A percentile compares a stretch with the other conserved stretches of the same genome.
Evolutionary conservation across 1,140 invertebrate genomes (phyloP).

Genomic region (Diorhabda elongata): DNA sequence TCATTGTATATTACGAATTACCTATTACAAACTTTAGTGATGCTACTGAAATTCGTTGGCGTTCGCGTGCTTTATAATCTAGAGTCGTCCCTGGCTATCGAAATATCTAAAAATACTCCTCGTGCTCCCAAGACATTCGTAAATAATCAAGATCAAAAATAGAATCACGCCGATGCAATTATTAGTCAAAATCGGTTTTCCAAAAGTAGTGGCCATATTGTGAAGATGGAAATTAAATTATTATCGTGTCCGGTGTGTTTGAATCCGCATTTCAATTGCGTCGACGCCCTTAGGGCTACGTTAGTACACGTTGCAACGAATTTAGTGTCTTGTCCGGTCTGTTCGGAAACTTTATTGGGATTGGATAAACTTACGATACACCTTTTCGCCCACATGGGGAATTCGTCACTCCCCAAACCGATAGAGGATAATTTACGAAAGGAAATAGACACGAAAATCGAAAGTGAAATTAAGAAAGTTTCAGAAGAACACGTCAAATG

Average conservation of each 20-base stretch:
- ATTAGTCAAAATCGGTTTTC: not conserved
- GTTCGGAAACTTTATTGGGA: constrained; percentile 66
- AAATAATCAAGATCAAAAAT: constrained; percentile 11
- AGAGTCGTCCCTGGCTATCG: not conserved
- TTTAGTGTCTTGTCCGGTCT: constrained; percentile 69
- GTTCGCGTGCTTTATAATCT: too few relatives aligned
- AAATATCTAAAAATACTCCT: constrained; percentile 17
- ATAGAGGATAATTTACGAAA: constrained; percentile 44
- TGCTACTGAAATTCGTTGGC: too few relatives aligned
- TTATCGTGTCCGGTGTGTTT: constrained; percentile 72
- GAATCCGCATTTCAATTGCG: constrained; percentile 64
- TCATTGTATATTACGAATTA: too few relatives aligned
- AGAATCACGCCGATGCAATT: not conserved
- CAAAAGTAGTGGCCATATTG: constrained; percentile 5
- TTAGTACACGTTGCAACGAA: constrained; percentile 71
- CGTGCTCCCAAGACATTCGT: constrained; percentile 13
- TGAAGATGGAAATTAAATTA: constrained; percentile 56
- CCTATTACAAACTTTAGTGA: too few relatives aligned
- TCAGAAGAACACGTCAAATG: constrained; percentile 50
- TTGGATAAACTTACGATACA: constrained; percentile 83
- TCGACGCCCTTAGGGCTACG: constrained; percentile 64
- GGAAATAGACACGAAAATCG: constrained; percentile 30
- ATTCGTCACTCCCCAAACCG: constrained; percentile 18
- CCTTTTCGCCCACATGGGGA: constrained; percentile 64
- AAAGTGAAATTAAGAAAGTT: constrained; percentile 14